Base-by-base conservation (phyloP, 1,140 invertebrate genomes). In the Microplitis demolitor region DNA sequence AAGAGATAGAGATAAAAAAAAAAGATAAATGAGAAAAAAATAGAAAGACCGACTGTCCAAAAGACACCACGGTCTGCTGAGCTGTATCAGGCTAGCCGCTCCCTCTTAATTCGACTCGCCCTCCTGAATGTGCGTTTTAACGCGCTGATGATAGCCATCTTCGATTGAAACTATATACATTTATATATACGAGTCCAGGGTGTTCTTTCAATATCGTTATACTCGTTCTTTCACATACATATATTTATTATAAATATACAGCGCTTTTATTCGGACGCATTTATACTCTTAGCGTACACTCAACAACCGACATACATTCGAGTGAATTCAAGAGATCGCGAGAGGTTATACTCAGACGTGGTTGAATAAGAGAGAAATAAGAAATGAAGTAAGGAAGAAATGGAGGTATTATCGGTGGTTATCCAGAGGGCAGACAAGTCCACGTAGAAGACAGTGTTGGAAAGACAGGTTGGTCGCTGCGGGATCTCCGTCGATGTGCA, bases 401-500 rank as follows among this genome's bases (percentile, higher is more conserved):
- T 66, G 80, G 83, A 88, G 83, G 86, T 80, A 83, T 83, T 83
- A 85, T 85, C 79, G 80, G 39, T 35, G 80, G 74, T 77, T 82
- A 80, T 78, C 76, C 77, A 72, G 68, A 66, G 73, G 35, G 33
- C 24, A 63, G 24, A 54, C 72, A 70, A 78, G 82, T 82, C 81
- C 83, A 80, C 74, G 75, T 72, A 76, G 76, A 73, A 76, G n/a
- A 83, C 82, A 80, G 85, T 85, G 85, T 86, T 78, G 83, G 80
- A 79, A 83, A 85, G 86, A 85, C 84, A 85, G 84, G 85, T 86
- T 84, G 77, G 79, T 79, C 85, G 78, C 85, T 77, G 82, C 82
- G 82, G 83, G 82, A 81, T 83, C 80, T 82, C 72, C 74, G 74
- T 75, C 77, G 80, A 79, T 76, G 76, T 76, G 72, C 73, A 77